Percentiles rank a stretch among this genome's conserved stretches.
phyloP scores from a whole-genome alignment of 2,797 vertebrate genomes.

The Eidolon dupreanum region DNA sequence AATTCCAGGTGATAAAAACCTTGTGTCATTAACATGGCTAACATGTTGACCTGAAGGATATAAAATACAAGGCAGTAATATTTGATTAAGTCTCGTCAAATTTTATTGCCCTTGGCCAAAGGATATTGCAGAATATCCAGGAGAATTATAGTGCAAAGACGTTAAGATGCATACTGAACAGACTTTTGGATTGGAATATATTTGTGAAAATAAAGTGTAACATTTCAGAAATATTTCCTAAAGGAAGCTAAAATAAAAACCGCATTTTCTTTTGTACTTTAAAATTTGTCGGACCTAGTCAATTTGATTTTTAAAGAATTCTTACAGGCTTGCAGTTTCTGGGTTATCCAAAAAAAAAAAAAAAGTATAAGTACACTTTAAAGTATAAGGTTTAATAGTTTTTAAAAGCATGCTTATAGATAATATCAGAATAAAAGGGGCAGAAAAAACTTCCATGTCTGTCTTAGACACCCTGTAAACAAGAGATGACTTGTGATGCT shows the following conservation, averaged over 20 bases:
- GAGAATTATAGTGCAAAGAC: neutral
- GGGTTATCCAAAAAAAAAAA: neutral
- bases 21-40: neutral
- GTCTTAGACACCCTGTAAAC: neutral
- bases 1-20: neutral
- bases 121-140: neutral
- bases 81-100: conserved; percentile 40
- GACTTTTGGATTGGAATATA: neutral
- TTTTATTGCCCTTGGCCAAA: conserved; percentile 44
- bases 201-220: conserved; percentile 16
- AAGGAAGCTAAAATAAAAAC: neutral
- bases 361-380: neutral
- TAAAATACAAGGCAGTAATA: conserved; percentile 9
- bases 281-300: neutral
- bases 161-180: neutral
- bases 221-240: conserved; percentile 24
- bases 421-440: neutral
- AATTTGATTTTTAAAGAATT: conserved; percentile 13
- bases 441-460: neutral
- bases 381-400: neutral
- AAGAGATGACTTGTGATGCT: accelerated
- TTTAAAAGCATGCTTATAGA: neutral
- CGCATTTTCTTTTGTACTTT: neutral
- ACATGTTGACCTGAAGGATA: neutral
- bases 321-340: neutral